Conservation (phyloP, 2,797 vertebrate genomes). For the Muscicapa comitata region DNA sequence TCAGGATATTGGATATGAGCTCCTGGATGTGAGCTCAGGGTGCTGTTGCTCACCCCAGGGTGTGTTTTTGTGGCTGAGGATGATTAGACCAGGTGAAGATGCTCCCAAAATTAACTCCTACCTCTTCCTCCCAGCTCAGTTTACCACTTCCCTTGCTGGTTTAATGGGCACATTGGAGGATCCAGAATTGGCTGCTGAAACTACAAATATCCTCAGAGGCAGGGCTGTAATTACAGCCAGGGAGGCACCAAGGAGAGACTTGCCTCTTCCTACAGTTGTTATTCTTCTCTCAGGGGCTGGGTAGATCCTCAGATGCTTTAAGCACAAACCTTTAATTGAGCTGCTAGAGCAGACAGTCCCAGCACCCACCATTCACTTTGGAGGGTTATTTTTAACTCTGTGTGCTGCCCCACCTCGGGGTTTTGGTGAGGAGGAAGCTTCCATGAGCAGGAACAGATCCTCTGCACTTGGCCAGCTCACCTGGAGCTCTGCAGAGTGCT, state of each 20-base stretch:
- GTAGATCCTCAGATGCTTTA: background rate
- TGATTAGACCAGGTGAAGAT: background rate
- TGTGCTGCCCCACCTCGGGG: background rate
- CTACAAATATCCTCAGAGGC: slow-evolving; percentile 65
- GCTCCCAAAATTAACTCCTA: slow-evolving; percentile 14
- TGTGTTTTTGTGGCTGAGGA: slow-evolving; percentile 18
- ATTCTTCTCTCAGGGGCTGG: slow-evolving; percentile 13
- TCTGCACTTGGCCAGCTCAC: slow-evolving; percentile 6
- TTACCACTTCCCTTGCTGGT: slow-evolving; percentile 10
- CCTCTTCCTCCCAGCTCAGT: slow-evolving; percentile 25
- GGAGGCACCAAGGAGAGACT: slow-evolving; percentile 4
- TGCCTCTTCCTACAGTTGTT: background rate
- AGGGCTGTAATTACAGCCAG: slow-evolving; percentile 55
- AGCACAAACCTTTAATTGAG: slow-evolving; percentile 13
- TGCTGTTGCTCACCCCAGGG: background rate
- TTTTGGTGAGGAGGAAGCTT: slow-evolving; percentile 11
- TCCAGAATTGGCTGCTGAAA: slow-evolving; percentile 39
- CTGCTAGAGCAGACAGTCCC: background rate
- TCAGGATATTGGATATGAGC: background rate
- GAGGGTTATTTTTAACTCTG: slow-evolving; percentile 10
- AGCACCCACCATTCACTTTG: background rate
- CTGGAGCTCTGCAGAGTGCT: slow-evolving; percentile 27
- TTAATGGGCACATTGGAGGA: slow-evolving; percentile 57
- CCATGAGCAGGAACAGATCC: slow-evolving; percentile 34
- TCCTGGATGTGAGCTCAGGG: background rate